phyloP scores from a whole-genome alignment of 2,888 invertebrate species.

The Ramazzottius varieornatus region DNA sequence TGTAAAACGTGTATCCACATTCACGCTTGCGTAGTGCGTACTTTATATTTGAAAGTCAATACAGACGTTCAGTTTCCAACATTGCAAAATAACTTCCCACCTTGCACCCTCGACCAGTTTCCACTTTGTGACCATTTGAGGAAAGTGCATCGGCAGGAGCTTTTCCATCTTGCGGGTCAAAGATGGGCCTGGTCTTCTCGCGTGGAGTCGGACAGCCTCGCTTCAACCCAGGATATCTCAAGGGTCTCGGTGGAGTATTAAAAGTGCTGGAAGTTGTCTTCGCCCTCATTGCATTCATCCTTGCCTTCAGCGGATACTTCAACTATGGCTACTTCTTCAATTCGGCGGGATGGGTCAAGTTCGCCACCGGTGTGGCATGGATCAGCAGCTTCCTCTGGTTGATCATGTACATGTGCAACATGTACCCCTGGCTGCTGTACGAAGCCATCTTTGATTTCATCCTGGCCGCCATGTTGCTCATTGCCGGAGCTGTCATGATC shows the following conservation, averaged over 20 bases:
- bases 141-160: too few relatives aligned
- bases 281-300: neutral
- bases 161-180: too few relatives aligned
- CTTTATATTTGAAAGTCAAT: too few relatives aligned
- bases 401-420: neutral
- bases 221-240: too few relatives aligned
- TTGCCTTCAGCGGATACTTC: neutral
- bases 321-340: neutral
- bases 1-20: too few relatives aligned
- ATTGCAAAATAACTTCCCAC: too few relatives aligned
- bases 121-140: too few relatives aligned
- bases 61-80: too few relatives aligned
- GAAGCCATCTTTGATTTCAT: neutral
- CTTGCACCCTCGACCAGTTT: too few relatives aligned
- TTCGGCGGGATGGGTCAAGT: neutral
- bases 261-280: neutral
- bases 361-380: neutral
- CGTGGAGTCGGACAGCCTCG: too few relatives aligned
- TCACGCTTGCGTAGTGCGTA: too few relatives aligned
- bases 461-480: neutral
- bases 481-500: neutral
- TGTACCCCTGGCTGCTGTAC: neutral
- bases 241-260: neutral
- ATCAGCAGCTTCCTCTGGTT: neutral
- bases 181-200: too few relatives aligned